These are phyloP conservation scores for Ormyrus nitidulus DNA, from an alignment of 2,888 invertebrate genomes.

Conservation along the genomic window DNA sequence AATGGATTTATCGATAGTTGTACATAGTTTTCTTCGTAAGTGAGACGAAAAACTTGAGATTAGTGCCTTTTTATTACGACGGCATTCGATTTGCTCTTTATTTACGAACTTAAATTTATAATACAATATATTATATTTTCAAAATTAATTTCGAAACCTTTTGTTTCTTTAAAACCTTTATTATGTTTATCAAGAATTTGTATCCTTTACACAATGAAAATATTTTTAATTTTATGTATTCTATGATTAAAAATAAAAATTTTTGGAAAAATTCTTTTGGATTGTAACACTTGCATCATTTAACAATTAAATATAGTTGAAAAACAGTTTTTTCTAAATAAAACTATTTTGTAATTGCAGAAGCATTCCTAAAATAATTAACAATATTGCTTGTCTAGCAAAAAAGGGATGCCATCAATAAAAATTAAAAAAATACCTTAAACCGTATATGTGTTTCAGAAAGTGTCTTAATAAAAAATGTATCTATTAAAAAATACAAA, in stretches of 20 bases:
- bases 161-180: background rate
- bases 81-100: slow-evolving; percentile 45
- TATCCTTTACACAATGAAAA: background rate
- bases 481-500: slow-evolving; percentile 41
- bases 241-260: background rate
- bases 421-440: too few species aligned
- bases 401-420: background rate
- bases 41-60: slow-evolving; percentile 43
- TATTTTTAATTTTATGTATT: background rate
- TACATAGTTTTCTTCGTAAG: slow-evolving; percentile 22
- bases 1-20: slow-evolving; percentile 18
- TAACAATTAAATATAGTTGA: background rate
- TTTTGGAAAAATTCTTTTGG: background rate
- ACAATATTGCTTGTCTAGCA: background rate
- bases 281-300: too few species aligned
- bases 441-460: slow-evolving; percentile 28
- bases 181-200: background rate
- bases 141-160: background rate
- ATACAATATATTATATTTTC: slow-evolving; percentile 13
- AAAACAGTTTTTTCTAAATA: slow-evolving; percentile 5
- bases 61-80: slow-evolving; percentile 51
- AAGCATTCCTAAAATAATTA: slow-evolving; percentile 13
- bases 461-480: slow-evolving; percentile 52
- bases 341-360: slow-evolving; percentile 6
- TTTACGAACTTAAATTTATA: slow-evolving; percentile 26